phyloP scores from a whole-genome alignment of 2,797 vertebrate species.

The Varecia variegata region DNA sequence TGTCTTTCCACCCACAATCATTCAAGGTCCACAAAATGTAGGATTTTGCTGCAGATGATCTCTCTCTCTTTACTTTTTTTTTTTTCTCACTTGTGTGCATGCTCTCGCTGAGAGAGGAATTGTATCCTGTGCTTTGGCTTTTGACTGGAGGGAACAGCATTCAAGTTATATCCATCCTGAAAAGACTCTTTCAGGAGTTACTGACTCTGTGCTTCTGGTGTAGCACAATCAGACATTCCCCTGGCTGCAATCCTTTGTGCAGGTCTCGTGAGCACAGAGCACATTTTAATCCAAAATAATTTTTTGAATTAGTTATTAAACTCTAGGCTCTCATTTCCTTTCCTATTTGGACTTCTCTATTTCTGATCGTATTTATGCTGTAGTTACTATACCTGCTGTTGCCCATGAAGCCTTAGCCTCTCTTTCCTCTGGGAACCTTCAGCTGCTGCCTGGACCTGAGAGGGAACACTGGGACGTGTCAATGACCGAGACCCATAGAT shows the following conservation, averaged over 20 bases:
- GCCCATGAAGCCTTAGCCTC: neutral
- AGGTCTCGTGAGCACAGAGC: neutral
- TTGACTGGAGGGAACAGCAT: neutral
- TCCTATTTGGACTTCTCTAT: neutral
- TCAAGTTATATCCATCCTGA: neutral
- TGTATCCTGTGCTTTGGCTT: neutral
- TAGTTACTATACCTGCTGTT: neutral
- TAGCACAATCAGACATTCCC: neutral
- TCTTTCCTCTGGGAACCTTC: conserved; percentile 19
- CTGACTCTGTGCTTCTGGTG: fast-evolving
- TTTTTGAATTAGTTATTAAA: conserved; percentile 9
- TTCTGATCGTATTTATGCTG: neutral
- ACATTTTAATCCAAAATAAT: conserved; percentile 8
- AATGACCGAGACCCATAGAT: neutral
- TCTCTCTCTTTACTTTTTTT: neutral
- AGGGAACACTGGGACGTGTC: neutral
- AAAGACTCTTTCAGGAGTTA: neutral
- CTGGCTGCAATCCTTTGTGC: neutral
- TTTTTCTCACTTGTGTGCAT: neutral
- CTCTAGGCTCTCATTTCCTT: neutral
- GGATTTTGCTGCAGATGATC: neutral
- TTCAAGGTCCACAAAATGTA: neutral
- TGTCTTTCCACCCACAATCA: neutral
- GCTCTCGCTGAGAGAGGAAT: neutral
- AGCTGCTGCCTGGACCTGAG: neutral